phyloP scores from a whole-genome alignment of 2,113 vertebrate species.

The Bujurquina vittata region DNA sequence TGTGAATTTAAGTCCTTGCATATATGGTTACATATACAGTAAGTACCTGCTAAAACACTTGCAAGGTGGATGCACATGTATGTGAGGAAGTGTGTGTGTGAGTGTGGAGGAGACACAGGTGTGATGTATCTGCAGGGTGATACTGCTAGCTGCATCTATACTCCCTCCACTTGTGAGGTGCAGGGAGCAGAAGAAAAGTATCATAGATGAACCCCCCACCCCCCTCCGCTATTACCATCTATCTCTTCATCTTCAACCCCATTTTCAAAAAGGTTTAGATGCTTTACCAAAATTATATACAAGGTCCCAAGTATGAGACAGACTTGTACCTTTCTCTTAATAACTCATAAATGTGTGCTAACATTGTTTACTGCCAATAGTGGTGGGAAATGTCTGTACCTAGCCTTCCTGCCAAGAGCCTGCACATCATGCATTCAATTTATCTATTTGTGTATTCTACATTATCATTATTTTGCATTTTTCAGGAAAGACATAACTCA shows the following conservation, averaged over 20 bases:
- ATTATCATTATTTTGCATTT: neutral
- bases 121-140: conserved; percentile 36
- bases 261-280: neutral
- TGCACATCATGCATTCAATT: neutral
- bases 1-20: neutral
- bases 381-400: neutral
- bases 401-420: neutral
- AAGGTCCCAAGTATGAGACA: neutral
- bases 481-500: neutral
- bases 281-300: neutral
- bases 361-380: neutral
- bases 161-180: neutral
- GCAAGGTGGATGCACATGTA: neutral
- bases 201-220: neutral
- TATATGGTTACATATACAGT: neutral
- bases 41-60: neutral
- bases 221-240: no score
- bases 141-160: neutral
- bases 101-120: neutral
- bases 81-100: neutral
- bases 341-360: neutral
- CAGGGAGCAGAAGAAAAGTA: neutral
- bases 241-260: neutral
- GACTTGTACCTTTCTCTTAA: neutral
- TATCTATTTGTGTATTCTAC: neutral